A percentile compares a stretch with the other conserved stretches of the same genome.
Evolutionary conservation across 2,888 invertebrate species (phyloP).

Genomic region (Pollenia angustigena): DNA sequence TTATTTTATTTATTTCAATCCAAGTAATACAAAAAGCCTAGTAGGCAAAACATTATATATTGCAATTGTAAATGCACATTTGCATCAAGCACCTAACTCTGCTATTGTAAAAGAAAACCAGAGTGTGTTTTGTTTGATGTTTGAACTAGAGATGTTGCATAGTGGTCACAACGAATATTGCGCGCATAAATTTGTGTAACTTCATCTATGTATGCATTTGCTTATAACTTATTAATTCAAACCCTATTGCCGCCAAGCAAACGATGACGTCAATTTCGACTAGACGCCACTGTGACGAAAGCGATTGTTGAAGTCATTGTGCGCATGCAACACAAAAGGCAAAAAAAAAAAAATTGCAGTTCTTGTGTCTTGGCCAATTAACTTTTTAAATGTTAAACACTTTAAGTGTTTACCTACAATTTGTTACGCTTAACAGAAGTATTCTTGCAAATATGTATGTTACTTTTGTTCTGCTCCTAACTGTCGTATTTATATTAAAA

Average conservation of each 20-base stretch:
- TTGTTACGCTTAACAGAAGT: slow-evolving; percentile 70
- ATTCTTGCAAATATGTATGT: slow-evolving; percentile 1
- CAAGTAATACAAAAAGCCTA: no score
- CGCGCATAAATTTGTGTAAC: not conserved
- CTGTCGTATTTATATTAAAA: not conserved
- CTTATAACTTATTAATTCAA: slow-evolving; percentile 59
- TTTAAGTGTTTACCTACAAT: slow-evolving; percentile 72
- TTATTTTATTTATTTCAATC: no score
- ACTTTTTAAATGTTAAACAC: slow-evolving; percentile 72
- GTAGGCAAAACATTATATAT: no score
- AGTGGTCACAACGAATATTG: slow-evolving; percentile 34
- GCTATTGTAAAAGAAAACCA: no score
- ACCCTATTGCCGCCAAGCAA: slow-evolving; percentile 52
- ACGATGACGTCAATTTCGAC: slow-evolving; percentile 64
- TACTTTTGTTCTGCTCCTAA: slow-evolving; percentile 4
- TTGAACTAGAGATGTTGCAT: slow-evolving; percentile 12
- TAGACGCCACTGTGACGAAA: slow-evolving; percentile 75
- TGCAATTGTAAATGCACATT: no score
- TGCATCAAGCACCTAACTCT: no score
- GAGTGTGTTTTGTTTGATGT: not conserved
- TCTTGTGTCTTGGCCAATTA: slow-evolving; percentile 68
- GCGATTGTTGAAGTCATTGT: slow-evolving; percentile 38
- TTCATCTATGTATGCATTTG: not conserved
- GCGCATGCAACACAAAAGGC: slow-evolving; percentile 20
- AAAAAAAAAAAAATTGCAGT: slow-evolving; percentile 40